Evolutionary conservation across 1,140 invertebrate genomes (phyloP).

Genomic region (Tetraneura akinire): DNA sequence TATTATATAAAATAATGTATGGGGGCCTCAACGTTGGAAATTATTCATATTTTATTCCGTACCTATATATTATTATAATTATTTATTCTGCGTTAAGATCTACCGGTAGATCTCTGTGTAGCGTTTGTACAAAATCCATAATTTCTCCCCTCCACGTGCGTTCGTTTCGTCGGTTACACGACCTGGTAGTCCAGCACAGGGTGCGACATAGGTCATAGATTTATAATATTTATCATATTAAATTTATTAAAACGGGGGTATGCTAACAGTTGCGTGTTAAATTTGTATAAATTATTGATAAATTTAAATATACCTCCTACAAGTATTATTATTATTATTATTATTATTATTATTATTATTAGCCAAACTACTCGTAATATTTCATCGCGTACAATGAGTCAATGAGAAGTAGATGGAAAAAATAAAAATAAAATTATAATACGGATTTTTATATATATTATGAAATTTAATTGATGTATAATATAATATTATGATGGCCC

Average conservation of each 20-base stretch:
- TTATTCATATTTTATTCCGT: slow-evolving; percentile 31
- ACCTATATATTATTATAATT: not conserved
- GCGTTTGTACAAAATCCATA: slow-evolving; percentile 5
- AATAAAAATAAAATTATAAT: too few relatives aligned
- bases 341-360: slow-evolving; percentile 20
- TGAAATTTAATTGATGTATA: slow-evolving; percentile 41
- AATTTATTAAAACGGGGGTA: not conserved
- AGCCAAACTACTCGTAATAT: too few relatives aligned
- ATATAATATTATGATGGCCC: slow-evolving; percentile 6
- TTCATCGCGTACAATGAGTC: too few relatives aligned
- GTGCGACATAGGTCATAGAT: not conserved
- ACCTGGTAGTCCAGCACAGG: not conserved
- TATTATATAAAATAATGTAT: not conserved
- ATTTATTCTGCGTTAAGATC: slow-evolving; percentile 24
- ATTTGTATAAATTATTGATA: slow-evolving; percentile 4
- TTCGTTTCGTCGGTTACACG: not conserved
- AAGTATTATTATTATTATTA: not conserved
- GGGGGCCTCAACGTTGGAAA: not conserved
- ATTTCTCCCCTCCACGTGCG: not conserved
- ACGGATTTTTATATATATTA: slow-evolving; percentile 5
- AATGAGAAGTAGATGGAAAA: too few relatives aligned
- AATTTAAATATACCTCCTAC: slow-evolving; percentile 5
- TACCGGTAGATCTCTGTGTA: slow-evolving; percentile 30
- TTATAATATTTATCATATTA: too few relatives aligned
- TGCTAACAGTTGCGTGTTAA: too few relatives aligned